A percentile compares a stretch with the other conserved stretches of the same genome.
Evolutionary conservation across 2,888 invertebrate genomes (phyloP).

Genomic region (Heliconius sara): DNA sequence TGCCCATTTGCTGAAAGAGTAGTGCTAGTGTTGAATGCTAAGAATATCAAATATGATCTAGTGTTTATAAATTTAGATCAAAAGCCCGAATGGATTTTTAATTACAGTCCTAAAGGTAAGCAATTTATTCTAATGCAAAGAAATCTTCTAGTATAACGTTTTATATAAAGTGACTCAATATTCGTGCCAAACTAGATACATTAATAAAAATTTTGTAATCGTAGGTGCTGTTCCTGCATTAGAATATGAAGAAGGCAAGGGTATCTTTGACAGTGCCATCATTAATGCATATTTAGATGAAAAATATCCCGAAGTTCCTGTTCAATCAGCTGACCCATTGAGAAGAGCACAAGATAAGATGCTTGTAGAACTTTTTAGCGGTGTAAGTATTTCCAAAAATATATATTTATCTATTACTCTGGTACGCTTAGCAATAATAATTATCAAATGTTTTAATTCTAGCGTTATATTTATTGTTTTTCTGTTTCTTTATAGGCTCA

Average conservation of each 20-base stretch:
- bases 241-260: conserved; percentile 15
- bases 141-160: background rate
- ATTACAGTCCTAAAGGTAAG: conserved; percentile 20
- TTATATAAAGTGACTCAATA: background rate
- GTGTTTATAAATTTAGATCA: conserved; percentile 17
- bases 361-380: conserved; percentile 20
- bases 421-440: background rate
- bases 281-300: conserved; percentile 19
- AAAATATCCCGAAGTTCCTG: conserved; percentile 14
- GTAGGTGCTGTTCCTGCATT: conserved; percentile 14
- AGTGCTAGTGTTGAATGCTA: conserved; percentile 16
- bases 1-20: conserved; percentile 18
- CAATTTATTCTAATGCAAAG: background rate
- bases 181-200: background rate
- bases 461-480: background rate
- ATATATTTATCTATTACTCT: background rate
- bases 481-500: conserved; percentile 13
- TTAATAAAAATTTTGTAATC: background rate
- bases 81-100: conserved; percentile 18
- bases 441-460: background rate
- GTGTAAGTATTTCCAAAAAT: background rate
- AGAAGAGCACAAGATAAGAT: conserved; percentile 18
- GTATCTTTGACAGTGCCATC: conserved; percentile 16
- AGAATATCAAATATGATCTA: conserved; percentile 8
- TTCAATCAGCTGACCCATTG: conserved; percentile 3